Conservation (phyloP, 2,113 vertebrate genomes). For the Neolamprologus caudopunctatus region DNA sequence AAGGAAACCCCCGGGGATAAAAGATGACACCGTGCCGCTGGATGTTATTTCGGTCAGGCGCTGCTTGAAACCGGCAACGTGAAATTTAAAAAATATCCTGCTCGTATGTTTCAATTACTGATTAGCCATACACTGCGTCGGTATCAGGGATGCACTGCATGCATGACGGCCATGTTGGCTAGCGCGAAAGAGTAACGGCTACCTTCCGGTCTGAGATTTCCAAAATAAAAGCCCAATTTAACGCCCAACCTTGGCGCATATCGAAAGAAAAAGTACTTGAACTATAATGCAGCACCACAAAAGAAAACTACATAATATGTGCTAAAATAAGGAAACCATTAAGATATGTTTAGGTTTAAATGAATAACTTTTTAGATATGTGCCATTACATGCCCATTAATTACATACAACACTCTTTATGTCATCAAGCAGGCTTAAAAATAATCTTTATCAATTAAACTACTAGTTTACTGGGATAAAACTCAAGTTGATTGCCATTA, state of each 20-base stretch:
- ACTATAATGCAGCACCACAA: neutral
- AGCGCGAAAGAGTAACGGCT: slow-evolving; percentile 23
- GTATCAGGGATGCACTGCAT: slow-evolving; percentile 67
- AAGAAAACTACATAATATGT: neutral
- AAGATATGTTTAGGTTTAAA: neutral
- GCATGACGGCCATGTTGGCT: slow-evolving; percentile 75
- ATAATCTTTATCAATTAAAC: neutral
- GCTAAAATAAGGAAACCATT: neutral
- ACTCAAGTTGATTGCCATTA: neutral
- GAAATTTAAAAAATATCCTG: neutral
- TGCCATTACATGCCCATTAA: neutral
- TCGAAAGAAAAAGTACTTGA: neutral
- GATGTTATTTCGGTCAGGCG: neutral
- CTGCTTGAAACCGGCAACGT: slow-evolving; percentile 17
- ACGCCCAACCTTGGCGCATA: neutral
- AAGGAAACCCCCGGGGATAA: slow-evolving; percentile 4
- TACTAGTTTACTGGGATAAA: neutral
- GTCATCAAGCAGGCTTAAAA: neutral
- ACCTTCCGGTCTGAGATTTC: slow-evolving; percentile 18
- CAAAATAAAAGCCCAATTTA: slow-evolving; percentile 18
- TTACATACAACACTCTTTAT: neutral
- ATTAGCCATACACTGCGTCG: slow-evolving; percentile 65
- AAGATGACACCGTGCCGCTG: neutral
- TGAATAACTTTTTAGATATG: neutral
- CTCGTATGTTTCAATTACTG: neutral